Evolutionary conservation across 1,140 invertebrate species (phyloP).

Genomic region (Metopolophium dirhodum): DNA sequence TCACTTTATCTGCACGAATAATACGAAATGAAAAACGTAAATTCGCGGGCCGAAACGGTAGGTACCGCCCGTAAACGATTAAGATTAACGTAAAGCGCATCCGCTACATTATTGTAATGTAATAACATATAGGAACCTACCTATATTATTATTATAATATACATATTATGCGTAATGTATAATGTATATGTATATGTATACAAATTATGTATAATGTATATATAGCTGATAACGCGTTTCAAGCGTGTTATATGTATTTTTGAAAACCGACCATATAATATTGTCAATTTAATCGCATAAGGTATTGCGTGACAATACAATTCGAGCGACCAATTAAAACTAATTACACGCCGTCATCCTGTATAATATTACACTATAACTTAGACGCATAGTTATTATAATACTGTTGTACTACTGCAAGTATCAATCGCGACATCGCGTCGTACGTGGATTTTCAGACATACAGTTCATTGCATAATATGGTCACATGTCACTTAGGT

Average conservation of each 20-base stretch:
- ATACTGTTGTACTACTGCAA: too few species aligned
- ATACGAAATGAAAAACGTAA: not conserved
- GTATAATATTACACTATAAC: not conserved
- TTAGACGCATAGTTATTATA: not conserved
- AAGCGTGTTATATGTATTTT: not conserved
- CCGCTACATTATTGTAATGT: not conserved
- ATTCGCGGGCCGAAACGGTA: not conserved
- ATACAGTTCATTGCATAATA: too few species aligned
- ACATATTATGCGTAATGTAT: too few species aligned
- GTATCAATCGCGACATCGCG: too few species aligned
- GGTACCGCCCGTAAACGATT: constrained; percentile 2
- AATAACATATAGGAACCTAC: not conserved
- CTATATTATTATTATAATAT: not conserved
- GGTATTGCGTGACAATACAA: not conserved
- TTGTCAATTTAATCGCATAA: not conserved
- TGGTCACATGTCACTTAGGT: too few species aligned
- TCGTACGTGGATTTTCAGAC: too few species aligned
- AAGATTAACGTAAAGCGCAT: not conserved
- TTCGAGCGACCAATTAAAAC: not conserved
- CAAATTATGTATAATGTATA: too few species aligned
- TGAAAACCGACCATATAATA: not conserved
- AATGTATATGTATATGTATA: too few species aligned
- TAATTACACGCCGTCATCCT: not conserved
- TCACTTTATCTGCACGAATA: not conserved
- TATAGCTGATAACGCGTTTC: not conserved